phyloP scores from a whole-genome alignment of 2,113 vertebrate genomes.

The Colaptes auratus region DNA sequence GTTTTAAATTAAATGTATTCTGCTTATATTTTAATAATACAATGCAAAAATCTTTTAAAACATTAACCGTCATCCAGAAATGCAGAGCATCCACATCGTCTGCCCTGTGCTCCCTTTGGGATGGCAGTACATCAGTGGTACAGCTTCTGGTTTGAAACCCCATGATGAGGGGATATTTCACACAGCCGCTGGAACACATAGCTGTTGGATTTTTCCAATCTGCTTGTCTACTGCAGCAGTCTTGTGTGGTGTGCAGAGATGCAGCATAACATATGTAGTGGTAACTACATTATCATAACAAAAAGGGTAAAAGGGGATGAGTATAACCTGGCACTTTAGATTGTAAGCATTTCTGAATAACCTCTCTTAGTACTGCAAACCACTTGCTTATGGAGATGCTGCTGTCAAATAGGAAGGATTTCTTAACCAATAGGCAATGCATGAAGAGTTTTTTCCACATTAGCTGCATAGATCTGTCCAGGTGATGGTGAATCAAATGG shows the following conservation, averaged over 20 bases:
- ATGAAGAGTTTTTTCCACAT: conserved; percentile 74
- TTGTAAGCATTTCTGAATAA: not conserved
- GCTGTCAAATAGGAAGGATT: conserved; percentile 78
- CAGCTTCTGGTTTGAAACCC: not conserved
- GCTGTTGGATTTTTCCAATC: not conserved
- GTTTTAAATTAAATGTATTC: not conserved
- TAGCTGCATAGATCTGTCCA: conserved; percentile 50
- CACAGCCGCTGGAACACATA: not conserved
- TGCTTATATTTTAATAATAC: not conserved
- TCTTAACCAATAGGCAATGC: conserved; percentile 62
- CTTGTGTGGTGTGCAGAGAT: not conserved
- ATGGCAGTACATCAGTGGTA: not conserved
- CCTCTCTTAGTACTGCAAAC: conserved; percentile 58
- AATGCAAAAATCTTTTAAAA: not conserved
- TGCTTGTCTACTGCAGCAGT: not conserved
- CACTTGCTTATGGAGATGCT: conserved; percentile 65
- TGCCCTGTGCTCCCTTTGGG: not conserved
- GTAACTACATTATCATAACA: not conserved
- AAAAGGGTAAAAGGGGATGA: not conserved
- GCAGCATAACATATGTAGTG: not conserved
- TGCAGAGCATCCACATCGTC: not conserved
- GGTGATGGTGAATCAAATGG: conserved; percentile 35
- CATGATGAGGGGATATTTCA: not conserved
- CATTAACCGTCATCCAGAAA: not conserved
- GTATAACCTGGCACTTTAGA: not conserved